Evolutionary conservation across 1,140 invertebrate genomes (phyloP), one percentile per base, ranked within the genome.

Genomic region (Zaprionus tsacasi): DNA sequence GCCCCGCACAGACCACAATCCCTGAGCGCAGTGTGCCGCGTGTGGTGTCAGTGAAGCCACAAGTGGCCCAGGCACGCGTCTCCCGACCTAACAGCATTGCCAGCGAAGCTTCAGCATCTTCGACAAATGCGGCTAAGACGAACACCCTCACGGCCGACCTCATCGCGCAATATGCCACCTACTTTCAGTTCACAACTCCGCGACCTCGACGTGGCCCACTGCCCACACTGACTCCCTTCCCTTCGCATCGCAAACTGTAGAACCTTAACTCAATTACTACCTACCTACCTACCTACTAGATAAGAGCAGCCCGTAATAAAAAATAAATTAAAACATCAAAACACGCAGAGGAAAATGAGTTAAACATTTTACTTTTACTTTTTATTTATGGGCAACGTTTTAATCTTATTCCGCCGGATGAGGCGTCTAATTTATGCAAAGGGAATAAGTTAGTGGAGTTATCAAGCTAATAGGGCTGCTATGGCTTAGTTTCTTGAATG

Each of bases 221-320:
- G 69, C 89, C 89, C 36, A 91, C 89, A 3, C 76, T 91, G 70
- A 91, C 89, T 2, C 89, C 89, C 35, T 91, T 91, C 61, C 89
- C 89, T 12, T 66, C 30, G 12, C 43, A 70, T 40, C 33, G 80
- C n/a, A 88, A 76, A 63, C 65, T 70, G 25, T 83, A 87, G 80
- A 35, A 79, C 72, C 69, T 67, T 64, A 74, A 79, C 75, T 72
- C 63, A 71, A 78, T 83, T 35, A 35, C 33, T 35, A 35, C 6
- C 33, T 35, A 35, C 3, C 30, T 33, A 33, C 30, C 30, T 15
- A 43, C 38, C 43, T 48, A 48, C 10, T 50, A 50, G 45, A 50
- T 50, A 25, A 25, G 15, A 21, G 17, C 45, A 50, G 45, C 17
- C 12, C 27, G 52, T 55, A 55, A 30, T 30, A 55, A 50, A 50